Base-by-base conservation (phyloP, 2,888 invertebrate genomes). In the Malthinus flaveolus region DNA sequence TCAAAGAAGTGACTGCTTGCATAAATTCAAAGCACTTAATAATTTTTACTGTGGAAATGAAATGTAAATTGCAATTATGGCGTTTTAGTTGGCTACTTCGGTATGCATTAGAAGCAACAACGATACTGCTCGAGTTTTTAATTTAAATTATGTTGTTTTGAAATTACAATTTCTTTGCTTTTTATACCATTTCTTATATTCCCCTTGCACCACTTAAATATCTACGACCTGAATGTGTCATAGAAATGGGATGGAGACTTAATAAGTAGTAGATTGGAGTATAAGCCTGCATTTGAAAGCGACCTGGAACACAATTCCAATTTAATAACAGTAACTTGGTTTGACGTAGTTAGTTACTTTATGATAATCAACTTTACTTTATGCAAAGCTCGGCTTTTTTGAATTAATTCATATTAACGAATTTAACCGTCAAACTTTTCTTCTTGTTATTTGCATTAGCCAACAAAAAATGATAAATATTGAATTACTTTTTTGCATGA, bases 261-360 rank as follows among this genome's bases (percentile, higher is more conserved):
- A 52, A 52, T 52, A 52, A 52, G 52, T 36, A 23, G 3, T 23
- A 46, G 45, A n/a, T n/a, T n/a, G n/a, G 10, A 45, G 31, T 35
- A 36, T 52, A 52, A 52, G 52, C 45, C 45, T 52, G 52, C 36
- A 52, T 52, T 44, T 52, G 46, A 52, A 52, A 52, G 52, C 23
- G 44, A 44, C 35, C 35, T 35, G 45, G 45, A 44, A 45, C 35
- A 52, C 45, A 45, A 44, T 52, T 52, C 45, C 45, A 52, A 45
- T 52, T 51, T 51, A 50, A 44, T 32, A 33, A 52, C 52, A 46
- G 45, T 36, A 52, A 52, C 52, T 52, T 10, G 23, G 10, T 11
- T 23, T 11, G 35, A 52, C 45, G 45, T 44, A 46, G 45, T 44
- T 45, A 45, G 46, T 52, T n/a, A n/a, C n/a, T n/a, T 51, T 46